Percentiles rank a stretch among this genome's conserved stretches.
Evolutionary conservation across 1,140 invertebrate genomes (phyloP).

Genomic region (Drosophila novamexicana): DNA sequence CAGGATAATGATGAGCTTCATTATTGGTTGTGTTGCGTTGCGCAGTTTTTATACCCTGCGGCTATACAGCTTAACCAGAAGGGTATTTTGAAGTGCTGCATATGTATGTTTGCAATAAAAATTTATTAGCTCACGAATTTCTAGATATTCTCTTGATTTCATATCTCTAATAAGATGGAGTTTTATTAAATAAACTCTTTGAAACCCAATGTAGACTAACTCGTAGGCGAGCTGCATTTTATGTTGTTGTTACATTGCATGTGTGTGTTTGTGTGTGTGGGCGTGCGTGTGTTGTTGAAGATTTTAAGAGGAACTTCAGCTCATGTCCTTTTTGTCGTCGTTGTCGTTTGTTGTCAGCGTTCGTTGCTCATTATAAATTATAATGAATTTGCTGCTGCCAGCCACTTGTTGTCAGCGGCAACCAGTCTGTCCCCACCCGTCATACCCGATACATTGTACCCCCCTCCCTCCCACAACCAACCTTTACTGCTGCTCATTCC

Average conservation of each 20-base stretch:
- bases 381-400: conserved; percentile 78
- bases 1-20: conserved; percentile 83
- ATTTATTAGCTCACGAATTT: neutral
- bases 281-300: neutral
- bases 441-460: conserved; percentile 17
- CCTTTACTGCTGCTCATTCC: conserved; percentile 59
- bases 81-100: neutral
- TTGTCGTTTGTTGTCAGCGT: conserved; percentile 61
- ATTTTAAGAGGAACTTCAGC: conserved; percentile 49
- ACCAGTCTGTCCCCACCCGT: conserved; percentile 31
- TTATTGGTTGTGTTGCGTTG: conserved; percentile 74
- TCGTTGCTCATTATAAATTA: conserved; percentile 82
- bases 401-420: conserved; percentile 80
- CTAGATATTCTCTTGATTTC: too few species aligned
- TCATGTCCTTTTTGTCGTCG: conserved; percentile 51
- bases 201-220: neutral
- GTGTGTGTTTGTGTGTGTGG: conserved; percentile 15
- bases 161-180: neutral
- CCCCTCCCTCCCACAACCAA: neutral
- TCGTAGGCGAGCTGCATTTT: neutral
- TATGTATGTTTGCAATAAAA: neutral
- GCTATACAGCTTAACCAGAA: neutral
- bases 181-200: neutral
- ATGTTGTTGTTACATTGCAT: conserved; percentile 4
- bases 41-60: conserved; percentile 32